Conservation (phyloP, 1,140 invertebrate genomes). For the Euura lappo region DNA sequence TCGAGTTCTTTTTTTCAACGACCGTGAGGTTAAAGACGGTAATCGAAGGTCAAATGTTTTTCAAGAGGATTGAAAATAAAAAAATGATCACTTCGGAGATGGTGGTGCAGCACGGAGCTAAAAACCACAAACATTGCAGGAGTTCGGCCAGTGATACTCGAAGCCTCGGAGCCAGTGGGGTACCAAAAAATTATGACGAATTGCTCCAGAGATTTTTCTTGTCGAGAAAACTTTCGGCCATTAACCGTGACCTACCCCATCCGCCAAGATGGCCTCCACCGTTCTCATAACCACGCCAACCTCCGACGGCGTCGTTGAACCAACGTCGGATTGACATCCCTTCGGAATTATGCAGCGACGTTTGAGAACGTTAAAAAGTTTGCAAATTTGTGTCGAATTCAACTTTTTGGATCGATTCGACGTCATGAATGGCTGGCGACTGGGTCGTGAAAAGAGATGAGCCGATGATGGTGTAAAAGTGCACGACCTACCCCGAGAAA, state of each 20-base stretch:
- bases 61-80: too few species aligned
- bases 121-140: conserved; percentile 13
- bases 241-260: conserved; percentile 25
- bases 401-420: neutral
- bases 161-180: neutral
- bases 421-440: neutral
- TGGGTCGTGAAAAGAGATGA: neutral
- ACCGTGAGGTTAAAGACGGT: too few species aligned
- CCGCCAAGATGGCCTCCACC: neutral
- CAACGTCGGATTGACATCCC: too few species aligned
- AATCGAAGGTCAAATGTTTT: too few species aligned
- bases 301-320: too few species aligned
- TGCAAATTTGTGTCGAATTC: too few species aligned
- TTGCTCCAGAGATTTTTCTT: conserved; percentile 22
- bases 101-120: neutral
- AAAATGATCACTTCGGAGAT: too few species aligned
- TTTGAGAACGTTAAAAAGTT: too few species aligned
- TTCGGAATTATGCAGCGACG: too few species aligned
- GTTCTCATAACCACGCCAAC: neutral
- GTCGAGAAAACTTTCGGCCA: conserved; percentile 17
- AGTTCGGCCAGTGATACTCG: conserved; percentile 9
- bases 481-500: neutral
- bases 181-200: conserved; percentile 27
- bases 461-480: neutral
- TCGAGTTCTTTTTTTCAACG: too few species aligned